A percentile compares a stretch with the other conserved stretches of the same genome.
These are phyloP conservation scores for Trichopoda pennipes DNA, from an alignment of 2,888 invertebrate species.

Conservation along the genomic window DNA sequence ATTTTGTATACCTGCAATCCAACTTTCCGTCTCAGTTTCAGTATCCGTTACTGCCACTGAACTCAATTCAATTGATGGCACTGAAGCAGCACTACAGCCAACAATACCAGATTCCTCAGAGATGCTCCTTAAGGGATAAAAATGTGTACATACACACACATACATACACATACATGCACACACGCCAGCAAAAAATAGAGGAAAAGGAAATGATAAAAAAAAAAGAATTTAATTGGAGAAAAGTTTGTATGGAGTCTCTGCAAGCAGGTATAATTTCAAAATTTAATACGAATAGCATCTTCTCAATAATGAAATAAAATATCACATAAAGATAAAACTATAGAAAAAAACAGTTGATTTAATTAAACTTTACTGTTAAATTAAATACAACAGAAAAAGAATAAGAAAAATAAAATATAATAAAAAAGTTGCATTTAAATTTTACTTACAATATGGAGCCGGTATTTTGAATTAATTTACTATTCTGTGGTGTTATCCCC, in stretches of 20 bases:
- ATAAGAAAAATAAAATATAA: too few species aligned
- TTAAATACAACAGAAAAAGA: background rate
- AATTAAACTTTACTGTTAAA: background rate
- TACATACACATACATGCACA: background rate
- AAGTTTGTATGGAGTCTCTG: constrained; percentile 26
- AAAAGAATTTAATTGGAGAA: constrained; percentile 31
- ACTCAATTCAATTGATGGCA: constrained; percentile 73
- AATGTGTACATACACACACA: background rate
- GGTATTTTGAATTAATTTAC: constrained; percentile 74
- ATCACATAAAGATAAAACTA: background rate
- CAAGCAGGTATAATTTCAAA: constrained; percentile 34
- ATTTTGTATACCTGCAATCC: constrained; percentile 70
- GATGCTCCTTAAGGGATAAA: constrained; percentile 73
- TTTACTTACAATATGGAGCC: constrained; percentile 79
- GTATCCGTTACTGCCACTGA: constrained; percentile 69
- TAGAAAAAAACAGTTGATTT: constrained; percentile 31
- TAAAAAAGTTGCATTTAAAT: background rate
- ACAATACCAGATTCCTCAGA: constrained; percentile 74
- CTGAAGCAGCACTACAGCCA: constrained; percentile 63
- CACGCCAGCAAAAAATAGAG: background rate
- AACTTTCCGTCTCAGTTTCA: constrained; percentile 69
- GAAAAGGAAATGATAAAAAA: constrained; percentile 35
- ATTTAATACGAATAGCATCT: constrained; percentile 14
- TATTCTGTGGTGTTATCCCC: constrained; percentile 46
- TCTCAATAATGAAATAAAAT: constrained; percentile 26